Base-by-base conservation (phyloP, 1,140 invertebrate species). In the Ruditapes philippinarum region DNA sequence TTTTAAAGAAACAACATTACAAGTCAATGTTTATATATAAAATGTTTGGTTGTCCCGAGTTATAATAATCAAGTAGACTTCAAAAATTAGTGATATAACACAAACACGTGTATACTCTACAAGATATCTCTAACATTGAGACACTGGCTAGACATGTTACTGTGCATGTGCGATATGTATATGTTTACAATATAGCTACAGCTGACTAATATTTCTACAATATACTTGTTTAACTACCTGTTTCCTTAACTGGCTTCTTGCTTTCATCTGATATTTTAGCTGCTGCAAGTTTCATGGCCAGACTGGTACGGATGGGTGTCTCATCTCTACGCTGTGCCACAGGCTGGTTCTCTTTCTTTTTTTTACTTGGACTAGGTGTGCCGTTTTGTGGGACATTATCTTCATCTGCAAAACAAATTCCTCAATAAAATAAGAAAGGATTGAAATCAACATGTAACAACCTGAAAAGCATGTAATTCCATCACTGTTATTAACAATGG, bases 251-350 rank as follows among this genome's bases (percentile, higher is more conserved):
- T 25, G 25, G 19, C 7, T 62, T 62, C 5, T 5, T 25, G 28
- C 17, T 17, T 5, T 36, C 74, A 49, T 79, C 74, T 14, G 38
- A 1, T 4, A 87, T 33, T 62, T 49, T 79, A 1, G 70, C 73
- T 31, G 33, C 36, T 33, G 85, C 85, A 31, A 90, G 42, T 76
- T 74, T 86, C 22, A 31, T 17, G 17, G 83, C 42, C 0, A 87
- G 65, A n/a, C 54, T 87, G 1, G 78, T 84, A 33, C 90, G 38
- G 7, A 87, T 76, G 7, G 91, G 91, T n/a, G 91, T 91, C 40
- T 91, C 91, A 33, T 86, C 85, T 28, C 70, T 62, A 45, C 81
- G 45, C 12, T 40, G n/a, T 28, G 33, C 31, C 0, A 40, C n/a
- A 17, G 45, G 54, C 1, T 28, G 17, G 31, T 62, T 49, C 19